Evolutionary conservation across 2,888 invertebrate species (phyloP).

Genomic region (Sarcophaga carnaria): DNA sequence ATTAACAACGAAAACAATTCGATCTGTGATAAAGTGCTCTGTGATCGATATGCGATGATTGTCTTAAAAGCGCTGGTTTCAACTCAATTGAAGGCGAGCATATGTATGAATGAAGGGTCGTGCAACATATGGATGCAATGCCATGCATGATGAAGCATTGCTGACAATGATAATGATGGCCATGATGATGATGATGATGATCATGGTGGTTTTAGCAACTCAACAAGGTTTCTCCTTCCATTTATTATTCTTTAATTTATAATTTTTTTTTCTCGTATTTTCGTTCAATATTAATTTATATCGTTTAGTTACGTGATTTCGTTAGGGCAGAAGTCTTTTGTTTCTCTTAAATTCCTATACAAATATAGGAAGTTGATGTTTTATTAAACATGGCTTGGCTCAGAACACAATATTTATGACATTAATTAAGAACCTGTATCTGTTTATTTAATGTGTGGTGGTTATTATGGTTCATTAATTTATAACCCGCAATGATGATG

Average conservation of each 20-base stretch:
- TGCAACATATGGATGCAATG: conserved; percentile 5
- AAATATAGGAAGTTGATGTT: conserved; percentile 39
- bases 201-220: conserved; percentile 51
- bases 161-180: conserved; percentile 36
- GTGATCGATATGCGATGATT: conserved; percentile 25
- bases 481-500: conserved; percentile 35
- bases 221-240: conserved; percentile 46
- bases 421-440: conserved; percentile 35
- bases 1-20: conserved; percentile 68
- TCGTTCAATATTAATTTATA: too few species aligned
- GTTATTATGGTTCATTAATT: conserved; percentile 52
- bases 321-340: too few species aligned
- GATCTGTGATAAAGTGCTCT: conserved; percentile 61
- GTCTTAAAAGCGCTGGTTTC: conserved; percentile 1
- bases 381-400: conserved; percentile 15
- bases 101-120: background rate
- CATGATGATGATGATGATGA: too few species aligned
- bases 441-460: conserved; percentile 20
- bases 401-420: background rate
- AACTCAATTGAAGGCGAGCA: conserved; percentile 9
- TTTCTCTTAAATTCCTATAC: too few species aligned
- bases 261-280: background rate
- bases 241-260: background rate
- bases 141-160: conserved; percentile 54
- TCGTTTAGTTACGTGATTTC: background rate